Evolutionary conservation across 2,797 vertebrate species (phyloP), one percentile per base, ranked within the genome.

Genomic region (Tragopan temminckii): DNA sequence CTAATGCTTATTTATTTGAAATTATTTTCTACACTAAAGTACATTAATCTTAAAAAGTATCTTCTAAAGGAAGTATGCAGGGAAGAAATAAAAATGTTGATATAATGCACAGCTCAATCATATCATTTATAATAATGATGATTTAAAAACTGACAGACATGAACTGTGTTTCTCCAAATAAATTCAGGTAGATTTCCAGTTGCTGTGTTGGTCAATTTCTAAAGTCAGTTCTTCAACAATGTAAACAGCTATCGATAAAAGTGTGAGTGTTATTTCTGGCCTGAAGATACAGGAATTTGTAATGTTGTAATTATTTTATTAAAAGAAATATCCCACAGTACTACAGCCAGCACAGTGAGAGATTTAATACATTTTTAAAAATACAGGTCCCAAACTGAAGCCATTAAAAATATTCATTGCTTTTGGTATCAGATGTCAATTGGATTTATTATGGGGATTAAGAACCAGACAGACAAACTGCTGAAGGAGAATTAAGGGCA

Each of bases 1-100:
- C 97, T 98, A 95, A 97, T 97, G 97, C 97, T 98, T 98, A 98
- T 98, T 98, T 98, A 98, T 98, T 98, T 98, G 97, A 98, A 97
- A 97, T 97, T 96, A 95, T 97, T 97, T 97, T 96, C 94, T 94
- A 96, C 88, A 93, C 95, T 97, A 97, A 96, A 98, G 96, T 97
- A 97, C 95, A 96, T 96, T 97, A 91, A 96, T 98, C 97, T 97
- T 97, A 90, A 97, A 96, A 97, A 95, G 86, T 96, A 95, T 94
- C 92, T 97, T 98, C 97, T 98, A 95, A 97, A 96, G 95, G 97
- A 97, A 97, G 97, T 94, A 90, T 96, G 89, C 94, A 96, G 97
- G 95, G 97, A 96, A 96, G 91, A 97, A 97, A 97, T 97, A 96
- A 96, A 97, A 91, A 88, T 94, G 93, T 97, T 95, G 96, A 92